Conservation (phyloP, 2,797 vertebrate species). For the Sebastes minor region DNA sequence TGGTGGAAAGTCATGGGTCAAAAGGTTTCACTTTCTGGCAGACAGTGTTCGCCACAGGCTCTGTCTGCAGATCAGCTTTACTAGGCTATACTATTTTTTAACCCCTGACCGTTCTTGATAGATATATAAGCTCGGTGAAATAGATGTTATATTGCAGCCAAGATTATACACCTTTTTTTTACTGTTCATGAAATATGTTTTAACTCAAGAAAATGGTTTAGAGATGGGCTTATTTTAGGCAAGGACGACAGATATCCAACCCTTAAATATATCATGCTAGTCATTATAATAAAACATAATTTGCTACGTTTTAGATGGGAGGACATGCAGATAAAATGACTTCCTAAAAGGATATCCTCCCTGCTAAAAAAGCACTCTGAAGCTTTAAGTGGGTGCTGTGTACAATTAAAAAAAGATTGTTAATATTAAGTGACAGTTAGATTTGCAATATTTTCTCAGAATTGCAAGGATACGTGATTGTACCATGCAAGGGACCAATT, state of each 20-base stretch:
- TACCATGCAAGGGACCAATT: slow-evolving; percentile 54
- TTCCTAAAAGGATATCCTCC: neutral
- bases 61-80: slow-evolving; percentile 12
- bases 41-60: slow-evolving; percentile 2
- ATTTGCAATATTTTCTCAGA: slow-evolving; percentile 33
- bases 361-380: slow-evolving; percentile 4
- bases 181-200: neutral
- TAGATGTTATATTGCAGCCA: neutral
- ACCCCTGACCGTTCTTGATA: neutral
- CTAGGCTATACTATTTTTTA: neutral
- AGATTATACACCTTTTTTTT: neutral
- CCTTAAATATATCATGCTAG: neutral
- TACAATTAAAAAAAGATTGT: slow-evolving; percentile 5
- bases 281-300: neutral
- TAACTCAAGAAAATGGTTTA: neutral
- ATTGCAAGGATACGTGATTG: slow-evolving; percentile 14
- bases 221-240: neutral
- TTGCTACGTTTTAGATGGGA: neutral
- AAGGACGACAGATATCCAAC: neutral
- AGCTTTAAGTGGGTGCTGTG: slow-evolving; percentile 9
- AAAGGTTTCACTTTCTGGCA: slow-evolving; percentile 35
- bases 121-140: neutral
- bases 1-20: slow-evolving; percentile 50
- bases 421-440: slow-evolving; percentile 34
- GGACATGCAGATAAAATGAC: neutral